These are phyloP conservation scores for Choristoneura fumiferana DNA, from an alignment of 1,140 invertebrate species.

Conservation along the genomic window DNA sequence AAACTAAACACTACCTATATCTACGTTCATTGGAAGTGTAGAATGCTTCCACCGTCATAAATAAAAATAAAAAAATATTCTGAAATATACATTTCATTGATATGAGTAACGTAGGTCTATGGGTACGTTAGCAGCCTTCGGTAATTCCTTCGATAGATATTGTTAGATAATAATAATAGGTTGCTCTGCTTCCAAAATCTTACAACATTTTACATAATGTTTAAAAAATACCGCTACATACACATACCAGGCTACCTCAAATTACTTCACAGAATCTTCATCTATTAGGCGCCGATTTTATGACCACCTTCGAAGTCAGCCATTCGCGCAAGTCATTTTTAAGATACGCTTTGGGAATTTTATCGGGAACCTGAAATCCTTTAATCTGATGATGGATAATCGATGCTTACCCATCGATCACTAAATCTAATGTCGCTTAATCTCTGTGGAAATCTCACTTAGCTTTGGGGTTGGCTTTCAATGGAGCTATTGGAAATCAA, in stretches of 20 bases:
- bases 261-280: neutral
- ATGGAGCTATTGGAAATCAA: conserved; percentile 9
- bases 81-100: no score
- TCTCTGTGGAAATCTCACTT: conserved; percentile 6
- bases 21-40: no score
- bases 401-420: conserved; percentile 22
- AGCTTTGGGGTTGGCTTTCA: conserved; percentile 2
- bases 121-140: no score
- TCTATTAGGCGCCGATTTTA: neutral
- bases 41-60: no score
- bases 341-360: conserved; percentile 21
- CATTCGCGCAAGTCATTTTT: neutral
- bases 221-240: neutral
- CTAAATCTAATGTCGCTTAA: conserved; percentile 7
- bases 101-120: no score
- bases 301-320: neutral
- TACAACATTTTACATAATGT: no score
- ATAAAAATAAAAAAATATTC: no score
- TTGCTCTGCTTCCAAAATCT: no score
- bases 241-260: neutral
- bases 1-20: no score
- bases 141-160: no score
- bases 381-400: conserved; percentile 35
- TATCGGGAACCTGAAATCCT: conserved; percentile 27
- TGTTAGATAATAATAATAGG: no score